Conservation (phyloP, 2,797 vertebrate genomes). For the Onychomys leucogaster region DNA sequence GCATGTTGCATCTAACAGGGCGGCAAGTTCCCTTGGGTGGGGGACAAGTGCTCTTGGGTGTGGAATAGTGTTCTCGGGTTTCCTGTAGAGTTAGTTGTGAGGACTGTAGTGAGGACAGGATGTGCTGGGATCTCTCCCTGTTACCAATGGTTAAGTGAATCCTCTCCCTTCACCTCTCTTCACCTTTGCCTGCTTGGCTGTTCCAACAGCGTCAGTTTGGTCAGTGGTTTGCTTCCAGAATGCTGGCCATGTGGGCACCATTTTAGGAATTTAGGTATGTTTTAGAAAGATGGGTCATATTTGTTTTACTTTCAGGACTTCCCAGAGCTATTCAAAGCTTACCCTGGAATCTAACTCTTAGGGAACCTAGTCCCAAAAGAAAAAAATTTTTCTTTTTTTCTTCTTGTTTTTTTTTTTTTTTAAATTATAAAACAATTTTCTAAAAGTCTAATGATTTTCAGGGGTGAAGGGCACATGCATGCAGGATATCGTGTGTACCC, state of each 20-base stretch:
- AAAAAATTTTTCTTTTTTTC: not conserved
- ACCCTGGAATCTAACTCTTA: conserved; percentile 12
- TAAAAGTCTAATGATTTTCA: not conserved
- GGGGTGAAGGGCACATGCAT: not conserved
- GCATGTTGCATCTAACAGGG: not conserved
- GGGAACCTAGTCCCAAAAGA: not conserved
- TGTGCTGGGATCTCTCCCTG: not conserved
- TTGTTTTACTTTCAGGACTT: not conserved
- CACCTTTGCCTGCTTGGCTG: not conserved
- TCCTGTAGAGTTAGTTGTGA: not conserved
- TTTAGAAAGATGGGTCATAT: not conserved
- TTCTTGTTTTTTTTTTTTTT: not conserved
- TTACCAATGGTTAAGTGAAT: not conserved
- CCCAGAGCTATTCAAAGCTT: conserved; percentile 11
- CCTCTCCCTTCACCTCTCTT: not conserved
- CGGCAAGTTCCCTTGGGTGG: not conserved
- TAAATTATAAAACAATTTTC: not conserved
- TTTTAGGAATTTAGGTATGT: not conserved
- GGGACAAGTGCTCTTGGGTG: not conserved
- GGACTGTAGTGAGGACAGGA: not conserved
- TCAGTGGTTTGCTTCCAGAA: not conserved
- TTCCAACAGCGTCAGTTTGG: not conserved
- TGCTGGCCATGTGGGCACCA: not conserved
- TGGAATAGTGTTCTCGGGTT: not conserved
- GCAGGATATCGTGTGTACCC: not conserved